A percentile compares a stretch with the other conserved stretches of the same genome.
Conservation (phyloP, 2,888 invertebrate species). For the Drepanosiphum platanoidis region DNA sequence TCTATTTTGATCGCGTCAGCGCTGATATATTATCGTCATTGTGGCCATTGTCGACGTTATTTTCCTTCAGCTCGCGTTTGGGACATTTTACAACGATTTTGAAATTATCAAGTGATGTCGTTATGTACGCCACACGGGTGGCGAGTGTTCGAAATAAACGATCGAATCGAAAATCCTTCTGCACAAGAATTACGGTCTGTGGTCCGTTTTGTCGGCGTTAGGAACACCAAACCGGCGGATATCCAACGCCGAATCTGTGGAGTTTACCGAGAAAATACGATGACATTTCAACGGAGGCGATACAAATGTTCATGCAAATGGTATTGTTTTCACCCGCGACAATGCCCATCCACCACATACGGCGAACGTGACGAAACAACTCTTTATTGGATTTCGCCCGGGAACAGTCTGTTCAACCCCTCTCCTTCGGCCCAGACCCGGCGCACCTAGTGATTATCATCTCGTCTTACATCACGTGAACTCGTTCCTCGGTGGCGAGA, state of each 20-base stretch:
- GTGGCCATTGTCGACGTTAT: neutral
- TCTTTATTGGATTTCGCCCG: constrained; percentile 12
- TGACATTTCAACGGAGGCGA: constrained; percentile 28
- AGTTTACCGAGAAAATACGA: constrained; percentile 17
- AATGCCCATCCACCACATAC: constrained; percentile 9
- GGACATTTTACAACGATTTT: neutral
- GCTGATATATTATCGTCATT: constrained; percentile 18
- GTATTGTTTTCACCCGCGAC: constrained; percentile 9
- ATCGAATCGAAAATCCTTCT: neutral
- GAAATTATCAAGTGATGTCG: neutral
- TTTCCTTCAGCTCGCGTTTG: neutral
- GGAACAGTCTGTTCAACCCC: too few species aligned
- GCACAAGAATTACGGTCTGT: constrained; percentile 6
- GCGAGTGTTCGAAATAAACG: neutral
- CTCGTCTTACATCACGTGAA: too few species aligned
- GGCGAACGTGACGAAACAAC: neutral
- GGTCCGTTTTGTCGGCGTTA: constrained; percentile 7
- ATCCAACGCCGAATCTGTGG: constrained; percentile 25
- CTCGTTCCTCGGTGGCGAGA: constrained; percentile 16
- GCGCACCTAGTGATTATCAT: too few species aligned
- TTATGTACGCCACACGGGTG: constrained; percentile 15
- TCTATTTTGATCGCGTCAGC: neutral
- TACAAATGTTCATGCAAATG: constrained; percentile 34
- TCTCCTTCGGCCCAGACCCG: too few species aligned
- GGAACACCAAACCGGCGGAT: neutral